Percentiles rank a stretch among this genome's conserved stretches.
These are phyloP conservation scores for Rotaria socialis DNA, from an alignment of 2,888 invertebrate genomes.

Conservation along the genomic window DNA sequence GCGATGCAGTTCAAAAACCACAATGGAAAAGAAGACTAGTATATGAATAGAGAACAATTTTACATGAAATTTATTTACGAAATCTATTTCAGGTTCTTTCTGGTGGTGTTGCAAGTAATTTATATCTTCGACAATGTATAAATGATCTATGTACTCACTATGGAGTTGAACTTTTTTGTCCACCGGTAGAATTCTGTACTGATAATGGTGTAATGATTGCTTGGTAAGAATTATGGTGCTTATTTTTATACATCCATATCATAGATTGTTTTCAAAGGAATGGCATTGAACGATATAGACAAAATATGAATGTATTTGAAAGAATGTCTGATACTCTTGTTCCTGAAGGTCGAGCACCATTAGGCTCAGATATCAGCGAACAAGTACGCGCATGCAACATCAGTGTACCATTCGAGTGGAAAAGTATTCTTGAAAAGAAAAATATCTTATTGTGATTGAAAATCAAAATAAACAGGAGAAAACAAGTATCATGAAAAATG, in stretches of 20 bases:
- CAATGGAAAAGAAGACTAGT: neutral
- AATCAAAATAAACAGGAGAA: neutral
- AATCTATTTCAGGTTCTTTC: constrained; percentile 70
- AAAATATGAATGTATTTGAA: neutral
- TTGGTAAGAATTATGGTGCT: constrained; percentile 62
- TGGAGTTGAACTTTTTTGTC: constrained; percentile 67
- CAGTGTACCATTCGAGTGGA: neutral
- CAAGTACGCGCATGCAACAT: neutral
- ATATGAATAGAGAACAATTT: constrained; percentile 47
- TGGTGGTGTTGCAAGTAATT: constrained; percentile 92
- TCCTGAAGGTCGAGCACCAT: constrained; percentile 7
- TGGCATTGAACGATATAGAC: neutral
- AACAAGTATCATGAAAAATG: no score
- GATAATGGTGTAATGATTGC: constrained; percentile 99
- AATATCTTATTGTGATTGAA: neutral
- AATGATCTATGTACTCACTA: constrained; percentile 67
- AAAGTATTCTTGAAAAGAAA: neutral
- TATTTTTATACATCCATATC: neutral
- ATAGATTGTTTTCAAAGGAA: neutral
- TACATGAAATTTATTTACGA: neutral
- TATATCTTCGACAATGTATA: constrained; percentile 72
- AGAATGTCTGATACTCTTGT: neutral
- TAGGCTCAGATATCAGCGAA: neutral
- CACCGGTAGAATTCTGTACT: constrained; percentile 79
- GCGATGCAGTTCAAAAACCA: constrained; percentile 49